Conservation (phyloP, 1,140 invertebrate species). For the Drosophila repleta region DNA sequence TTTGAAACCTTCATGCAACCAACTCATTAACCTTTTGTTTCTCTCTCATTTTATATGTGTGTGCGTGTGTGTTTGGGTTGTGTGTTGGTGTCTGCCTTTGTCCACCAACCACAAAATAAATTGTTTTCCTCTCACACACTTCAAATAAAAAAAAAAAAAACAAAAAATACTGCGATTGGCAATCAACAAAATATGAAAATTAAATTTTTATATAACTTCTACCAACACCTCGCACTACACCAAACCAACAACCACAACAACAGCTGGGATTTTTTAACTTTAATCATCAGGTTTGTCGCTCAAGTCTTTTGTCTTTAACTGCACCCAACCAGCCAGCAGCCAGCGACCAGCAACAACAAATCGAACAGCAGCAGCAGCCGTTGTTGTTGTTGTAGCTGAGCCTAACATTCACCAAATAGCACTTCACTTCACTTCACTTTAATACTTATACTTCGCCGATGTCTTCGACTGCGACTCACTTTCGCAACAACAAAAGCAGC, state of each 20-base stretch:
- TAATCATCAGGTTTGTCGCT: conserved; percentile 84
- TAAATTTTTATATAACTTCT: conserved; percentile 23
- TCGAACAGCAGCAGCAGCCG: conserved; percentile 44
- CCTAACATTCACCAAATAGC: conserved; percentile 43
- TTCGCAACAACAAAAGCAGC: conserved; percentile 68
- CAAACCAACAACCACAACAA: conserved; percentile 41
- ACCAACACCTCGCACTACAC: conserved; percentile 28
- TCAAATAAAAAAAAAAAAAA: conserved; percentile 37
- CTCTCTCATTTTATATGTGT: conserved; percentile 45
- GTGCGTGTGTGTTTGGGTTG: conserved; percentile 33
- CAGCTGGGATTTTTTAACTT: conserved; percentile 84
- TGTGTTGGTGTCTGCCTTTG: conserved; percentile 43
- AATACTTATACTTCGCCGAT: conserved; percentile 22
- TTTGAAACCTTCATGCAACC: conserved; percentile 36
- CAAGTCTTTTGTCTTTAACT: conserved; percentile 81
- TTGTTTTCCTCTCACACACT: conserved; percentile 53
- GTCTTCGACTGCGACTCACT: conserved; percentile 50
- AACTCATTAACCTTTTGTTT: conserved; percentile 70
- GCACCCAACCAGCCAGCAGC: conserved; percentile 38
- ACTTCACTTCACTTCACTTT: conserved; percentile 32
- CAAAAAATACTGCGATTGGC: conserved; percentile 35
- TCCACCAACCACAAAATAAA: conserved; percentile 57
- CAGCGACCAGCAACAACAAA: conserved; percentile 20
- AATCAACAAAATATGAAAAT: conserved; percentile 29
- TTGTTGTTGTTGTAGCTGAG: conserved; percentile 21